phyloP scores from a whole-genome alignment of 2,113 vertebrate genomes.

The Vulpes ferrilata region DNA sequence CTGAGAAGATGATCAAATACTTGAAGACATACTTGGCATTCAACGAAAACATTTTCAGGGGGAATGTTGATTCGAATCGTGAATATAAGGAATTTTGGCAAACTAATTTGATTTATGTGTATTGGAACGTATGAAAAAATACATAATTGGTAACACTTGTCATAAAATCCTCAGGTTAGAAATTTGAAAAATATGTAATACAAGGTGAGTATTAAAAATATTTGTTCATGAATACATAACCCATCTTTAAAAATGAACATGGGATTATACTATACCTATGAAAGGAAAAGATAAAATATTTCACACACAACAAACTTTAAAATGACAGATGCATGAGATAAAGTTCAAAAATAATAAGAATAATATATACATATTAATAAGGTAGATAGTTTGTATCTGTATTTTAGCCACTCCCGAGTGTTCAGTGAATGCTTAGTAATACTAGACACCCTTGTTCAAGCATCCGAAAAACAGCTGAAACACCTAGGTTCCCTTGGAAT shows the following conservation, averaged over 20 bases:
- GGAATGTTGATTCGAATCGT: conserved; percentile 5
- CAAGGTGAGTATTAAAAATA: not conserved
- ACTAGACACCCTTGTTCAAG: not conserved
- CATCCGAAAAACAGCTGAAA: not conserved
- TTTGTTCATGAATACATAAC: not conserved
- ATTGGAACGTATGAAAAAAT: conserved; percentile 37
- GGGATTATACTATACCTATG: not conserved
- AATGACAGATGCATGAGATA: not conserved
- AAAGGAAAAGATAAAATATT: not conserved
- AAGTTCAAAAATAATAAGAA: conserved; percentile 16
- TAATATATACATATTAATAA: not conserved
- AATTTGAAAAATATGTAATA: not conserved
- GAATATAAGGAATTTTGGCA: not conserved
- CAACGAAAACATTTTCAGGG: conserved; percentile 24
- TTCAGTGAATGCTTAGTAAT: not conserved
- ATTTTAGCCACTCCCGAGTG: not conserved
- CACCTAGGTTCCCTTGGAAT: not conserved
- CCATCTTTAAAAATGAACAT: not conserved
- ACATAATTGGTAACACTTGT: conserved; percentile 33
- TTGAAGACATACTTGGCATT: not conserved
- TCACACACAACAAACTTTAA: not conserved
- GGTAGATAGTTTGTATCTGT: not conserved
- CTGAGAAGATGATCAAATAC: not conserved
- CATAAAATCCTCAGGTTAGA: conserved; percentile 23
- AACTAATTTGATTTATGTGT: not conserved